These are phyloP conservation scores for Drosophila mettleri DNA, from an alignment of 2,888 invertebrate genomes.

Conservation along the genomic window DNA sequence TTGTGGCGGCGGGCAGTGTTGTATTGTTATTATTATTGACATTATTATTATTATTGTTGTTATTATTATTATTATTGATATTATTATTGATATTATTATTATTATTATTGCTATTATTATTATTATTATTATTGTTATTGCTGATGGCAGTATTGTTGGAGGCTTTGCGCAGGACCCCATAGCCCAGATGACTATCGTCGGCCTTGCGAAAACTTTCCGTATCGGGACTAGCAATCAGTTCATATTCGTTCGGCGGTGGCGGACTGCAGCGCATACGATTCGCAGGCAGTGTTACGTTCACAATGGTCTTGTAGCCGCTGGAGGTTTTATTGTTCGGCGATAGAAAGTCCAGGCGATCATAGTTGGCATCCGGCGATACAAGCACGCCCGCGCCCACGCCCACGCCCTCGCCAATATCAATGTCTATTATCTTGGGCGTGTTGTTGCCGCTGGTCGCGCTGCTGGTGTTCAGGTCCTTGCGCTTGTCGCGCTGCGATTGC, in stretches of 20 bases:
- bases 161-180: constrained; percentile 91
- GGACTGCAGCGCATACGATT: constrained; percentile 75
- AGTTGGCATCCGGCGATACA: constrained; percentile 86
- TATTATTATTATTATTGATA: constrained; percentile 31
- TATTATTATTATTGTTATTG: constrained; percentile 34
- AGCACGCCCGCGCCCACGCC: constrained; percentile 42
- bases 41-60: constrained; percentile 22
- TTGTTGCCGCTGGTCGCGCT: constrained; percentile 14
- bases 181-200: constrained; percentile 92
- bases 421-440: constrained; percentile 79
- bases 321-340: constrained; percentile 91
- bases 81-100: constrained; percentile 22
- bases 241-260: constrained; percentile 90
- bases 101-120: constrained; percentile 28
- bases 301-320: constrained; percentile 90
- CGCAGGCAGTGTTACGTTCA: constrained; percentile 86
- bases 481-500: constrained; percentile 85
- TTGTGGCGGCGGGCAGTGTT: constrained; percentile 49
- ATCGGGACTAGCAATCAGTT: constrained; percentile 88
- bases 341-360: constrained; percentile 93
- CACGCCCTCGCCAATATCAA: constrained; percentile 79
- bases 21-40: constrained; percentile 30
- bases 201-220: constrained; percentile 90
- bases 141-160: constrained; percentile 67
- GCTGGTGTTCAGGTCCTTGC: constrained; percentile 62